Percentiles rank a stretch among this genome's conserved stretches.
These are phyloP conservation scores for Stenopsyche tienmushanensis DNA, from an alignment of 1,140 invertebrate species.

Conservation along the genomic window DNA sequence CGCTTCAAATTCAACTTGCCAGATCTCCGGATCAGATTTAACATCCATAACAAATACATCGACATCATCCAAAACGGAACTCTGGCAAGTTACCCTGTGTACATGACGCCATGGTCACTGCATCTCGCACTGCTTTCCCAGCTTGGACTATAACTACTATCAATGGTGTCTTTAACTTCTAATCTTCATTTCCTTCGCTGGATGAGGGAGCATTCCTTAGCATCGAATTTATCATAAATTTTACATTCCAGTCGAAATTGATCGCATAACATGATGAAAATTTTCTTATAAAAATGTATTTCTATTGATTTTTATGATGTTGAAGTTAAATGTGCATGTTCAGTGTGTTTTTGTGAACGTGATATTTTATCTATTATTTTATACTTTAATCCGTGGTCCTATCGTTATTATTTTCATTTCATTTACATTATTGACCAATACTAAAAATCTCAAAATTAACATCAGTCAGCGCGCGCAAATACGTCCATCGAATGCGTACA, in stretches of 20 bases:
- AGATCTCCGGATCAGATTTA: slow-evolving; percentile 32
- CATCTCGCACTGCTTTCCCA: slow-evolving; percentile 30
- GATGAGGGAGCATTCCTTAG: slow-evolving; percentile 23
- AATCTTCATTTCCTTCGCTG: slow-evolving; percentile 28
- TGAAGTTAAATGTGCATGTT: slow-evolving; percentile 26
- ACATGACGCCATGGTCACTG: slow-evolving; percentile 41
- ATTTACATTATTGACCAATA: slow-evolving; percentile 28
- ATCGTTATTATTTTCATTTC: slow-evolving; percentile 22
- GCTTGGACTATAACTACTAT: slow-evolving; percentile 28
- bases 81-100: slow-evolving; percentile 41
- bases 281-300: no score
- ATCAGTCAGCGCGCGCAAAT: neutral
- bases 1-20: slow-evolving; percentile 40
- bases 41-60: slow-evolving; percentile 4
- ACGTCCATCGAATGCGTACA: no score
- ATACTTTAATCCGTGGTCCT: slow-evolving; percentile 26
- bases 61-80: slow-evolving; percentile 28
- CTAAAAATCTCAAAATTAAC: neutral
- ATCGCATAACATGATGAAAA: slow-evolving; percentile 3
- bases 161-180: slow-evolving; percentile 32
- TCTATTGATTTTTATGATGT: no score
- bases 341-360: slow-evolving; percentile 27
- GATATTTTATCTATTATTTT: slow-evolving; percentile 29
- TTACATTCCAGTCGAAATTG: neutral
- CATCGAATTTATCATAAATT: slow-evolving; percentile 9